Conservation (phyloP, 2,113 vertebrate genomes). For the Syngnathus typhle region DNA sequence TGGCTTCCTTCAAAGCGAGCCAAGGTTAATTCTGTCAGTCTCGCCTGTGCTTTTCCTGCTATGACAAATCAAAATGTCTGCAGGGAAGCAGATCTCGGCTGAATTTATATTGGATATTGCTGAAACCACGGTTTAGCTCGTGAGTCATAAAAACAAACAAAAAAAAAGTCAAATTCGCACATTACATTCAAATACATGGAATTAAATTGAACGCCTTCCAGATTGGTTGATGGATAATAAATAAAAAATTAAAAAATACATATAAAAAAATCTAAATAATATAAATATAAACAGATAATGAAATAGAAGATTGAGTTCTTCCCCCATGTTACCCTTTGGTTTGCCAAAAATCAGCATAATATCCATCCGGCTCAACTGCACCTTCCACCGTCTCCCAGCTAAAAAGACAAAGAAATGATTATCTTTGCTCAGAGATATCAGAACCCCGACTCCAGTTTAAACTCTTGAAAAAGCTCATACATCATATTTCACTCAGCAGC, state of each 20-base stretch:
- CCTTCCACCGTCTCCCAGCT: constrained; percentile 46
- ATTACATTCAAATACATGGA: constrained; percentile 11
- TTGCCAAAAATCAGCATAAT: constrained; percentile 63
- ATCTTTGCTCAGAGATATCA: constrained; percentile 74
- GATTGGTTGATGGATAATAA: background rate
- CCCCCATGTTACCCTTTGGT: constrained; percentile 55
- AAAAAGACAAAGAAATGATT: constrained; percentile 73
- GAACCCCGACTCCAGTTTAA: constrained; percentile 67
- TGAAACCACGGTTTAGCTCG: background rate
- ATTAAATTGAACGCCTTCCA: background rate
- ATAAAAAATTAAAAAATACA: background rate
- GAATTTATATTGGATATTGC: constrained; percentile 1
- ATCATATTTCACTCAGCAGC: constrained; percentile 69
- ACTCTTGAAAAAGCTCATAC: constrained; percentile 73
- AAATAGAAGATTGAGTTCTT: constrained; percentile 4
- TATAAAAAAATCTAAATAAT: too few relatives aligned
- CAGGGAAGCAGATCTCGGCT: background rate
- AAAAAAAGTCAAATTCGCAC: constrained; percentile 5
- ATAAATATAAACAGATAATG: too few relatives aligned
- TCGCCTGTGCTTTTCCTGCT: constrained; percentile 4
- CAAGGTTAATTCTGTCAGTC: constrained; percentile 10
- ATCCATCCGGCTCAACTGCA: constrained; percentile 52
- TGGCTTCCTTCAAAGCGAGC: constrained; percentile 1
- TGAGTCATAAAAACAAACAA: background rate
- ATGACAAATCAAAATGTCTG: constrained; percentile 11